Evolutionary conservation across 2,888 invertebrate species (phyloP), one percentile per base, ranked within the genome.

Genomic region (Clanis bilineata): DNA sequence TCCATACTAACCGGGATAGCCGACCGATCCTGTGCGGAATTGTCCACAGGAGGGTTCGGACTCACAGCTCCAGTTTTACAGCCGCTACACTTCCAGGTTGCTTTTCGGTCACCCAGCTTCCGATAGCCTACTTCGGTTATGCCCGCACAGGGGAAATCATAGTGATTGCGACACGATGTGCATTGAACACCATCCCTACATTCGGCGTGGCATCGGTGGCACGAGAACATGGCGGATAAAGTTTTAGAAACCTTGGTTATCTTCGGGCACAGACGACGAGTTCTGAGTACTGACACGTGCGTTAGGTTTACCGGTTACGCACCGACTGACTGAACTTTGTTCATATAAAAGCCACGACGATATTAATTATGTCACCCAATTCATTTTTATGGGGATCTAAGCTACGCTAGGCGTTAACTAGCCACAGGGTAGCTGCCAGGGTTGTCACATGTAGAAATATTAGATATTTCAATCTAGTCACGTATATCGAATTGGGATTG

Each of bases 291-390:
- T 4, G 28, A 6, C 6, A 28, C 28, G 28, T 28, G 28, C 28
- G 28, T 4, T 28, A 28, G 6, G 28, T 28, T 4, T 28, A 6
- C 28, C 28, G 28, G 6, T 28, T n/a, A n/a, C n/a, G n/a, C n/a
- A n/a, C n/a, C n/a, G n/a, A n/a, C n/a, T n/a, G 23, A 22, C 4
- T 45, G 22, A 45, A 10, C 5, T 32, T 18, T 18, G 32, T 18
- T 9, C 28, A 15, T 32, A 51, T 32, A 51, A 51, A 51, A 51
- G 1, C 32, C 7, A 32, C 18, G 10, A 18, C 9, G 32, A 18
- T 32, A 21, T 32, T 32, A 51, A 51, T 51, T 51, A 51, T 51
- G 51, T 51, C 51, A 32, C 32, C 18, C 18, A 51, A 51, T 51
- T 51, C 28, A 32, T 28, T 51, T 51, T 51, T 51, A 51, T 32